Conservation (phyloP, 2,113 vertebrate genomes). For the Cygnus atratus region DNA sequence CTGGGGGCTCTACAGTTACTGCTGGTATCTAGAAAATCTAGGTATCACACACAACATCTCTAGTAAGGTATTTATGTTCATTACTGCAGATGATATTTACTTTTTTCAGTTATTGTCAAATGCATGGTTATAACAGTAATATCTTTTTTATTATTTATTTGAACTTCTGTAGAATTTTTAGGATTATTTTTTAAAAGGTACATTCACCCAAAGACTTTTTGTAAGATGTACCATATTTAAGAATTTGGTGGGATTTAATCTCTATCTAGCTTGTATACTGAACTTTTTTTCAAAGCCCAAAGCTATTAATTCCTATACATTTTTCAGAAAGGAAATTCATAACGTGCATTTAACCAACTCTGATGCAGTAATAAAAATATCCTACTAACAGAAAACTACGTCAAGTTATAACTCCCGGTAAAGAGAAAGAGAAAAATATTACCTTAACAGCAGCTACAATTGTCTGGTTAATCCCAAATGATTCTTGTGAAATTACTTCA, state of each 20-base stretch:
- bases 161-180: not conserved
- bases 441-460: conserved; percentile 77
- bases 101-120: not conserved
- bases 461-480: conserved; percentile 82
- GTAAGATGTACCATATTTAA: not conserved
- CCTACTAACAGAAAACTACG: not conserved
- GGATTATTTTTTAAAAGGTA: not conserved
- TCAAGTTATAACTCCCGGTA: not conserved
- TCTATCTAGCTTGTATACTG: not conserved
- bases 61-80: not conserved
- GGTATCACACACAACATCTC: too few relatives aligned
- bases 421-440: not conserved
- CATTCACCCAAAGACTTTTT: not conserved
- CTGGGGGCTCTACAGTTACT: not conserved
- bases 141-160: not conserved
- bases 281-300: not conserved
- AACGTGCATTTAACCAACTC: not conserved
- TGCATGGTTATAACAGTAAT: not conserved
- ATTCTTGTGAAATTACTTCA: conserved; percentile 87
- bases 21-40: not conserved
- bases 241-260: not conserved
- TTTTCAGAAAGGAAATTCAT: not conserved
- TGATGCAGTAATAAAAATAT: not conserved
- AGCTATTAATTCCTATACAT: not conserved
- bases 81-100: not conserved